Conservation (phyloP, 2,797 vertebrate species). For the Lateolabrax maculatus region DNA sequence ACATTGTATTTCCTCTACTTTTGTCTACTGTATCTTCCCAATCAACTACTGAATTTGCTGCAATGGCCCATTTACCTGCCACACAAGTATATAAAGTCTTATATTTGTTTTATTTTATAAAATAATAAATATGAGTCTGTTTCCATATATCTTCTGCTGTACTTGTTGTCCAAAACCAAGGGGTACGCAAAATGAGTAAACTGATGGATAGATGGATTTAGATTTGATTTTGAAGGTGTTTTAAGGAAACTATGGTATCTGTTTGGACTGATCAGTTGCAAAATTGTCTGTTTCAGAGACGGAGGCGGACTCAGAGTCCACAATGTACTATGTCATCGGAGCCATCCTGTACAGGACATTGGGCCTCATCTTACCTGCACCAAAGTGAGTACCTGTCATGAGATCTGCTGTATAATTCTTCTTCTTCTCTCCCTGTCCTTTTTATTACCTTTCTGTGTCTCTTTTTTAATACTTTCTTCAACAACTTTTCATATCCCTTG, state of each 20-base stretch:
- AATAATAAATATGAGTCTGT: not conserved
- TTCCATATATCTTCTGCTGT: not conserved
- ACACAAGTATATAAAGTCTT: not conserved
- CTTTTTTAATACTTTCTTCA: not conserved
- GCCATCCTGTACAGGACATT: constrained; percentile 96
- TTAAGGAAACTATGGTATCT: not conserved
- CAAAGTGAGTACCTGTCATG: constrained; percentile 86
- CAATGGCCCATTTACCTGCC: not conserved
- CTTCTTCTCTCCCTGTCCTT: constrained; percentile 2
- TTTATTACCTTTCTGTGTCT: constrained; percentile 26
- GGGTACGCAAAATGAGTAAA: not conserved
- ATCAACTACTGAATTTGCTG: not conserved
- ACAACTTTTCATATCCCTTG: constrained; percentile 23
- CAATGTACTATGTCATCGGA: constrained; percentile 95
- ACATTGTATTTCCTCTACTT: not conserved
- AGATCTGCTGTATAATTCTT: not conserved
- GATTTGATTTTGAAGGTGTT: not conserved
- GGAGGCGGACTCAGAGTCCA: constrained; percentile 84
- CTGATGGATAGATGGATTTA: not conserved
- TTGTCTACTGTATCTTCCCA: not conserved
- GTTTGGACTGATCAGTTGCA: constrained; percentile 10
- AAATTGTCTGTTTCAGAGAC: constrained; percentile 81
- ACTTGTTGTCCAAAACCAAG: not conserved
- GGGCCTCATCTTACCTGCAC: constrained; percentile 93
- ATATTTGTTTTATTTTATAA: not conserved